Evolutionary conservation across 2,797 vertebrate species (phyloP), one percentile per base, ranked within the genome.

Genomic region (Paramormyrops hopkinsi): DNA sequence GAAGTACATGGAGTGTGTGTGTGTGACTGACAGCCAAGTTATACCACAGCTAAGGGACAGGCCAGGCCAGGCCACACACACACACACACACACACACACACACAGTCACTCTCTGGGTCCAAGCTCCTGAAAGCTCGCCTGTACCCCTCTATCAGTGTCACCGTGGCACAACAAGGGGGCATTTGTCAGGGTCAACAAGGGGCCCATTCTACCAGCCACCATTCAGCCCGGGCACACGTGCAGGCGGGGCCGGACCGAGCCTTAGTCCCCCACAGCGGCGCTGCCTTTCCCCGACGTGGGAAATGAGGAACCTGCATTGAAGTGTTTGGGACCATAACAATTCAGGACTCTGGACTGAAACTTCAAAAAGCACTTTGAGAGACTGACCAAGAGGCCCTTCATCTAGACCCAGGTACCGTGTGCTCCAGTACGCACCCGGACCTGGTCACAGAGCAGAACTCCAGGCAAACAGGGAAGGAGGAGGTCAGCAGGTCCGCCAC

Each of bases 161-260:
- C 62, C 84, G 19, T 3, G 33, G 29, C 6, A 14, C 48, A 88
- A 89, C 89, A 89, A 88, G 48, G n/a, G n/a, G 17, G 48, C 65
- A 79, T 89, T 89, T 87, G 65, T 89, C 25, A 89, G 50, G 51
- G 69, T 53, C 51, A 82, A 87, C 89, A 89, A 87, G 54, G 50
- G 59, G 41, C 56, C 85, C 44, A 87, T 79, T 87, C 85, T 76
- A 17, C 33, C 69, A 51, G 59, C 62, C 6, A 11, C 3, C 62
- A 85, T 50, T 25, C n/a, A 44, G 50, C 50, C 33, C 14, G 5
- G 46, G 5, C 73, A 22, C 88, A 44, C 50, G 19, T 56, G 51
- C 33, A 56, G 19, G 73, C 33, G 51, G 51, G 11, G 73, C 12
- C 5, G 37, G 29, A 51, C 22, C 44, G 19, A 33, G 29, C 14